Percentiles rank a stretch among this genome's conserved stretches.
Conservation (phyloP, 2,888 invertebrate species). For the Ochropacha duplaris region DNA sequence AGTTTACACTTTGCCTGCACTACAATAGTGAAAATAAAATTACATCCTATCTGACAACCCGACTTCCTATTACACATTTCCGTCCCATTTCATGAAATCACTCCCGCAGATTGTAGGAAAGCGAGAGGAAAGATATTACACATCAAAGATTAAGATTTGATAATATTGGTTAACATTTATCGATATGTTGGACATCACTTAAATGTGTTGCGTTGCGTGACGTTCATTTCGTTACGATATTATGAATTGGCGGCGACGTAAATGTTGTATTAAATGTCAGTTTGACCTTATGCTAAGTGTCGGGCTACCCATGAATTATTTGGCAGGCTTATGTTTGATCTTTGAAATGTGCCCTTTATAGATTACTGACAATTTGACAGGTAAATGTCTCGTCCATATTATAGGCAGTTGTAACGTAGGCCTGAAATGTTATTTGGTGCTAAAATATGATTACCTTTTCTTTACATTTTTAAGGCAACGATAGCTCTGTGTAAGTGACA, state of each 20-base stretch:
- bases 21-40: too few species aligned
- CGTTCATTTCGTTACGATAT: conserved; percentile 46
- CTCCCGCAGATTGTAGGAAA: too few species aligned
- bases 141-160: too few species aligned
- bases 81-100: too few species aligned
- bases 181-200: conserved; percentile 39
- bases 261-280: conserved; percentile 79
- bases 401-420: neutral
- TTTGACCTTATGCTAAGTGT: conserved; percentile 80
- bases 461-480: neutral
- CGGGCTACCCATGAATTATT: conserved; percentile 65
- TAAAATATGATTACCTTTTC: neutral
- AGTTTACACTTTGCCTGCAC: too few species aligned
- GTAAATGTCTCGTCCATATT: conserved; percentile 19
- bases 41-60: too few species aligned
- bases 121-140: too few species aligned
- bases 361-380: conserved; percentile 64
- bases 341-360: conserved; percentile 70
- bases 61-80: too few species aligned
- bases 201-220: conserved; percentile 58
- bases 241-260: conserved; percentile 59
- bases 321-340: conserved; percentile 64
- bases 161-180: neutral
- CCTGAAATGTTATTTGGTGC: neutral
- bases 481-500: too few species aligned